Percentiles rank a stretch among this genome's conserved stretches.
phyloP scores from a whole-genome alignment of 2,888 invertebrate genomes.

The Plutella xylostella region DNA sequence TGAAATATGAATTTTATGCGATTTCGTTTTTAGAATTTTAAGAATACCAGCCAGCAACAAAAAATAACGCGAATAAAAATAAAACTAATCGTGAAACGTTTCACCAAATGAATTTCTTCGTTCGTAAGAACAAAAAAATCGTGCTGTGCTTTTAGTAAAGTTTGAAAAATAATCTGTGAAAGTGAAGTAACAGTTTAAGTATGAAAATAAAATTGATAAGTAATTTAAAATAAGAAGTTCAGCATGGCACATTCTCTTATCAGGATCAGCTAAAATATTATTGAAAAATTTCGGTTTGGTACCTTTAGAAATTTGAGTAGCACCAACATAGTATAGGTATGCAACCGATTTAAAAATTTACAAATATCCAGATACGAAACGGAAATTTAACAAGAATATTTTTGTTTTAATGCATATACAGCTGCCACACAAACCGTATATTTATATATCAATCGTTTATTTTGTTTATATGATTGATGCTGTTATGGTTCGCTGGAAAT shows the following conservation, averaged over 20 bases:
- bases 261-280: conserved; percentile 55
- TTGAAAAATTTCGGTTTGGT: conserved; percentile 51
- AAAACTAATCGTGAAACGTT: conserved; percentile 34
- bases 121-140: conserved; percentile 35
- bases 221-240: conserved; percentile 61
- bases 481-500: conserved; percentile 33
- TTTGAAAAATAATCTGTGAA: conserved; percentile 40
- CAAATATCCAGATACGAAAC: conserved; percentile 28
- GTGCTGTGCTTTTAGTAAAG: conserved; percentile 41
- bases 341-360: not conserved
- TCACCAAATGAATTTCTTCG: conserved; percentile 35
- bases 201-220: conserved; percentile 54
- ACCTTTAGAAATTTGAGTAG: conserved; percentile 10
- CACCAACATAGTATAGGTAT: not conserved
- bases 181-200: conserved; percentile 41
- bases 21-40: too few species aligned
- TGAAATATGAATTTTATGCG: too few species aligned
- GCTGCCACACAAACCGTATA: conserved; percentile 61
- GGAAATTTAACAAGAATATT: conserved; percentile 47
- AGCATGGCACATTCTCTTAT: conserved; percentile 69
- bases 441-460: conserved; percentile 28
- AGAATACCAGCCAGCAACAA: too few species aligned
- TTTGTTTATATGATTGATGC: conserved; percentile 24
- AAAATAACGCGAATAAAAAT: too few species aligned
- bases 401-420: conserved; percentile 56